These are phyloP conservation scores for Ailuropoda melanoleuca DNA, from an alignment of 2,113 vertebrate species.

Conservation along the genomic window DNA sequence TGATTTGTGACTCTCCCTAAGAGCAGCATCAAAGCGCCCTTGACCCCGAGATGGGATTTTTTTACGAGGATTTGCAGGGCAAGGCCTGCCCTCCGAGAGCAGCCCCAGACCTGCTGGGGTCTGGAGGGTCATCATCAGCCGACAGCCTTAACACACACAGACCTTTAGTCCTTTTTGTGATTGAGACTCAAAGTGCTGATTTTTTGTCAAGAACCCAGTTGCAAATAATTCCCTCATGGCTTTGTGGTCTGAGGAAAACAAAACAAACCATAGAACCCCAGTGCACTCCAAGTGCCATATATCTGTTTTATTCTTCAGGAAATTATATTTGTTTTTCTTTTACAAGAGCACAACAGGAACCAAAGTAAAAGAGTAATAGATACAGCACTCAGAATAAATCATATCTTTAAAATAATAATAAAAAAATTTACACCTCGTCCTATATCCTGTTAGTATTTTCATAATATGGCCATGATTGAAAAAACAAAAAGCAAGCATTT, in stretches of 20 bases:
- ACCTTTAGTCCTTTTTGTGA: rapidly evolving
- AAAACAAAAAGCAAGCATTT: slow-evolving; percentile 90
- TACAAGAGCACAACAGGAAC: slow-evolving; percentile 93
- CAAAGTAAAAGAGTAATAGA: slow-evolving; percentile 90
- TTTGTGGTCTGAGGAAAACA: slow-evolving; percentile 82
- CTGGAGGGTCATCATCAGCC: background rate
- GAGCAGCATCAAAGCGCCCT: background rate
- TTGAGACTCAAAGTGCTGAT: slow-evolving; percentile 85
- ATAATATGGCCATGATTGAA: slow-evolving; percentile 89
- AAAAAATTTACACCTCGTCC: slow-evolving; percentile 89
- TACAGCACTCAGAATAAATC: slow-evolving; percentile 91
- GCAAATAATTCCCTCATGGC: slow-evolving; percentile 84
- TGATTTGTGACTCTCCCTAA: background rate
- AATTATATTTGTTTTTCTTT: slow-evolving; percentile 90
- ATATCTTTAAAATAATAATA: slow-evolving; percentile 90
- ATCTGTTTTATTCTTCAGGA: slow-evolving; percentile 90
- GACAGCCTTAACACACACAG: background rate
- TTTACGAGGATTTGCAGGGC: background rate
- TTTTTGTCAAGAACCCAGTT: slow-evolving; percentile 89
- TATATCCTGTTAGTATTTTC: slow-evolving; percentile 89
- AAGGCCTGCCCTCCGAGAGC: background rate
- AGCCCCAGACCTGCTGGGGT: rapidly evolving
- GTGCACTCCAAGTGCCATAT: slow-evolving; percentile 91
- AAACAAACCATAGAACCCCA: slow-evolving; percentile 88
- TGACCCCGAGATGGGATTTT: background rate